These are phyloP conservation scores for Halocaridina rubra DNA, from an alignment of 2,888 invertebrate genomes.

Conservation along the genomic window DNA sequence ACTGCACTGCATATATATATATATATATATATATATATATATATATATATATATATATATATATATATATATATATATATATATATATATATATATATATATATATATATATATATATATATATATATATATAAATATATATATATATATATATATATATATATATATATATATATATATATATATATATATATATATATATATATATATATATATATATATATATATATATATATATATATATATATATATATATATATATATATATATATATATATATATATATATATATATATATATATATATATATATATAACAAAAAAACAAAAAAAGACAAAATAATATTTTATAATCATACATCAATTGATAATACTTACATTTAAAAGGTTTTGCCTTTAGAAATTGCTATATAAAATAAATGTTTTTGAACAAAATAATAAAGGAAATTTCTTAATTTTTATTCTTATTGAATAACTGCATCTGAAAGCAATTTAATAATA, in stretches of 20 bases:
- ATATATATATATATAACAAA: slow-evolving; percentile 1
- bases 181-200: neutral
- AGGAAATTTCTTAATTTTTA: too few relatives aligned
- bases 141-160: neutral
- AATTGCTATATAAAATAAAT: too few relatives aligned
- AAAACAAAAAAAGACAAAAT: neutral
- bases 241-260: slow-evolving; percentile 15
- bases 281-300: slow-evolving; percentile 17
- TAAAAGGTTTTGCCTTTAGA: too few relatives aligned
- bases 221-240: slow-evolving; percentile 2
- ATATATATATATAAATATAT: neutral
- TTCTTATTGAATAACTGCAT: too few relatives aligned
- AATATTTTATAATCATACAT: neutral
- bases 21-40: slow-evolving; percentile 1
- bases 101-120: neutral
- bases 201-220: neutral
- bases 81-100: neutral
- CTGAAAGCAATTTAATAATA: too few relatives aligned
- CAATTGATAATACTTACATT: too few relatives aligned
- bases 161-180: neutral
- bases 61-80: neutral
- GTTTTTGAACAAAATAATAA: too few relatives aligned
- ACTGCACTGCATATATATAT: neutral
- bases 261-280: slow-evolving; percentile 5
- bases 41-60: neutral